Evolutionary conservation across 2,113 vertebrate genomes (phyloP), one percentile per base, ranked within the genome.

Genomic region (Chionodraco myersi): DNA sequence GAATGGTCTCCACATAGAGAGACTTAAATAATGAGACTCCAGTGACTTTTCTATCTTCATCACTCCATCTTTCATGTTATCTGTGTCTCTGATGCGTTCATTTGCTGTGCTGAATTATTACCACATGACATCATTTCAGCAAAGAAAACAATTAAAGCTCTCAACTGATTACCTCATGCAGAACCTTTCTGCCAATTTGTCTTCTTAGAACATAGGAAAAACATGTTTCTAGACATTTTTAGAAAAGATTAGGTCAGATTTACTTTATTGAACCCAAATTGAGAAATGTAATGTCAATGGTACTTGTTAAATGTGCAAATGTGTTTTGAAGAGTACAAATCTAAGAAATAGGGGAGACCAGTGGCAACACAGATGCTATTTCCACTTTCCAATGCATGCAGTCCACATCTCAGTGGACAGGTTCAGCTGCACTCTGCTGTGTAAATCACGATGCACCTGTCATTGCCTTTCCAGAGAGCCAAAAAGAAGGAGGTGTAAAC

Each of bases 11-110:
- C 63, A 59, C 62, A 68, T 34, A 65, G 51, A 76, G 64, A 80
- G 66, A 83, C 21, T 62, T 68, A 82, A 89, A 75, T 85, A 90
- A 89, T 84, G 75, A 87, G 85, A 67, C 67, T 77, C 67, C 6
- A 69, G 67, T 23, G 64, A 78, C 34, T 75, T 77, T 73, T 74
- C 18, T 69, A 48, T 70, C 79, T 59, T 69, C 54, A 74, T 88
- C 56, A 52, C 21, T 72, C 13, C 67, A 82, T 86, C 77, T 86
- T 65, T 59, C 3, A 36, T 23, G 34, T 45, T 61, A 77, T 72
- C 81, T 86, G 67, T 49, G 67, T 80, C 60, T 76, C 53, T 1
- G 45, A 72, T 54, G 53, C 66, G 63, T 90, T 78, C 67, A 49
- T 53, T 80, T 47, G 45, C 54, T 52, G 51, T 9, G 45, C 75